These are phyloP conservation scores for Sanderia malayensis DNA, from an alignment of 30 jellyfish, hydroid and myxozoan species.

Conservation along the genomic window DNA sequence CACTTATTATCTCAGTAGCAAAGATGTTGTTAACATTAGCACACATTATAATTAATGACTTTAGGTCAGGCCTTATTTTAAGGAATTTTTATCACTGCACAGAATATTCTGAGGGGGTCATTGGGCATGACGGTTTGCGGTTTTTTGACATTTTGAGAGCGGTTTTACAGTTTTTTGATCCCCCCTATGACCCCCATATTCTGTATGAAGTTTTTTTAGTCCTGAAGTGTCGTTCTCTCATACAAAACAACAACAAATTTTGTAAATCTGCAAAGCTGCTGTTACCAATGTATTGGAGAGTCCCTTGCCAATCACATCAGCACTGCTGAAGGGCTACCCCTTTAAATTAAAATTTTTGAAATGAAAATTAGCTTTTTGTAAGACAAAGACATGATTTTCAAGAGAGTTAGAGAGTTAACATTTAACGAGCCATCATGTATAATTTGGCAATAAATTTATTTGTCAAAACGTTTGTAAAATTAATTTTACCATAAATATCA, in stretches of 20 bases:
- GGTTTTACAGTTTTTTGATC: too few relatives aligned
- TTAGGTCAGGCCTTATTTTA: too few relatives aligned
- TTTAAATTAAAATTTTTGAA: neutral
- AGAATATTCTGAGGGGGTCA: too few relatives aligned
- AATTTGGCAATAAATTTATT: constrained; percentile 5
- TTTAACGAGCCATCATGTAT: neutral
- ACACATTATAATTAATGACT: too few relatives aligned
- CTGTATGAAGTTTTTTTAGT: constrained; percentile 8
- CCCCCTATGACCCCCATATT: too few relatives aligned
- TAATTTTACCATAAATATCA: neutral
- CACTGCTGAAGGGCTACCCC: neutral
- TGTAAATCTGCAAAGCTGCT: constrained; percentile 9
- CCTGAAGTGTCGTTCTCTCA: constrained; percentile 16
- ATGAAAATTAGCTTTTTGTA: neutral
- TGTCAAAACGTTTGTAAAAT: constrained; percentile 9
- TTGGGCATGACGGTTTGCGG: too few relatives aligned
- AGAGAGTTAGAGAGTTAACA: neutral
- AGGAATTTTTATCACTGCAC: too few relatives aligned
- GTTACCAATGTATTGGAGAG: constrained; percentile 11
- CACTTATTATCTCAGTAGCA: too few relatives aligned
- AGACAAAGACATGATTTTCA: neutral
- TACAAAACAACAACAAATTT: constrained; percentile 10
- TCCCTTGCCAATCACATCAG: neutral
- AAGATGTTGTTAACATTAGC: too few relatives aligned
- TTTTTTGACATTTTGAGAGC: too few relatives aligned